phyloP scores from a whole-genome alignment of 1,140 invertebrate species.

The Phthorimaea operculella region DNA sequence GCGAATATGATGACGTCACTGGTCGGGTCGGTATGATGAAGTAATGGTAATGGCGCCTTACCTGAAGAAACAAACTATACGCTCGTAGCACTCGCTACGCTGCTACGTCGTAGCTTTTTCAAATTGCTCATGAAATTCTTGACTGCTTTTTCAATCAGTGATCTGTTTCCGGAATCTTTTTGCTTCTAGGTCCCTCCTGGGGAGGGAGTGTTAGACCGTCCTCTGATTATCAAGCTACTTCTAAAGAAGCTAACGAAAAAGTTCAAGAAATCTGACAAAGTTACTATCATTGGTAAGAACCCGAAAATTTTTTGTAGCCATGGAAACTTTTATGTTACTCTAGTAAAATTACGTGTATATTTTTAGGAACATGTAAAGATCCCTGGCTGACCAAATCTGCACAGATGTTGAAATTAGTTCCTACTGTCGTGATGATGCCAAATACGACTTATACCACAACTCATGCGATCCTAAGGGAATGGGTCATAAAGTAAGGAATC shows the following conservation, averaged over 20 bases:
- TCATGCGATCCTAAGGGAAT: constrained; percentile 29
- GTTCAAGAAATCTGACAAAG: constrained; percentile 29
- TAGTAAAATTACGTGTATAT: not conserved
- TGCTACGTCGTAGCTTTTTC: too few species aligned
- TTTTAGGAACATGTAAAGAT: constrained; percentile 30
- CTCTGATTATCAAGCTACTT: not conserved
- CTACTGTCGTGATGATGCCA: constrained; percentile 30
- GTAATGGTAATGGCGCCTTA: too few species aligned
- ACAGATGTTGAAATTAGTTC: constrained; percentile 31
- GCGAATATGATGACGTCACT: too few species aligned
- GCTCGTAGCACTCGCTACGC: too few species aligned
- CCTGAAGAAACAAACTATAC: too few species aligned
- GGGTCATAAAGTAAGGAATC: constrained; percentile 29
- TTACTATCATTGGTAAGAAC: constrained; percentile 37
- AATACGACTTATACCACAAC: constrained; percentile 30
- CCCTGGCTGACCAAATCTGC: constrained; percentile 36
- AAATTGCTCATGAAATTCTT: too few species aligned
- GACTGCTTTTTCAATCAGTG: too few species aligned
- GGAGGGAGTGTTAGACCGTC: not conserved
- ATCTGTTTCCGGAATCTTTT: too few species aligned
- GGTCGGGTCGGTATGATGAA: too few species aligned
- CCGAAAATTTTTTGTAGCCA: not conserved
- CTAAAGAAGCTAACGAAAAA: constrained; percentile 22
- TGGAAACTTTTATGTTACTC: not conserved
- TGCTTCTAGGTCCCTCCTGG: not conserved